These are phyloP conservation scores for Diadophis punctatus DNA, from an alignment of 2,113 vertebrate species.

Conservation along the genomic window DNA sequence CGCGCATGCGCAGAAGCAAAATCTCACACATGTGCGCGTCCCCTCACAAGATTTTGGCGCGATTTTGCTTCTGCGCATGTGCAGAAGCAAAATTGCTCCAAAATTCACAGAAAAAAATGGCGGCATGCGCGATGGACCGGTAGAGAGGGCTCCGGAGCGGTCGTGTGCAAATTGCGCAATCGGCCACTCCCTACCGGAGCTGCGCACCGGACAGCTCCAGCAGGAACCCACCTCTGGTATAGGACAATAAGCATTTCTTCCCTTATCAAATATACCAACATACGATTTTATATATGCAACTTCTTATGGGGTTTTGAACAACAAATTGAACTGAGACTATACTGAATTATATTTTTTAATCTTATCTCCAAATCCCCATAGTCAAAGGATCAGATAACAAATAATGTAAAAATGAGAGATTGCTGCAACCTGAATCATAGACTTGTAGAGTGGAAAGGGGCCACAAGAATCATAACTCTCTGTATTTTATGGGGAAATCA, in stretches of 20 bases:
- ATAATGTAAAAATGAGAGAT: background rate
- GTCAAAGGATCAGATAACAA: background rate
- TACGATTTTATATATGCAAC: background rate
- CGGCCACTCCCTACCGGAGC: no score
- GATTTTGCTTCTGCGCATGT: no score
- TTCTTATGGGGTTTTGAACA: background rate
- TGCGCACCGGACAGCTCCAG: no score
- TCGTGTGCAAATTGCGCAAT: no score
- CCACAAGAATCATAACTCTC: background rate
- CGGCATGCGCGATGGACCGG: no score
- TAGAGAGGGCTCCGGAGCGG: no score
- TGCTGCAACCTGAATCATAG: background rate
- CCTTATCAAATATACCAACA: background rate
- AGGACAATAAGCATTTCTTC: background rate
- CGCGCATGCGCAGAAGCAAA: no score
- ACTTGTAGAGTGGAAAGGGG: background rate
- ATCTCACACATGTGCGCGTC: no score
- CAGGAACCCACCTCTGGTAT: no score
- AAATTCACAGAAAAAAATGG: no score
- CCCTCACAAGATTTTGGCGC: no score
- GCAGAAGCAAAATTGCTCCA: no score
- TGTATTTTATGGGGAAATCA: background rate
- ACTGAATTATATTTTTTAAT: background rate
- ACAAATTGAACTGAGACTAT: background rate
- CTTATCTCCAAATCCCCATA: background rate